Conservation (phyloP, 2,888 invertebrate genomes). For the Caenorhabditis plicata region DNA sequence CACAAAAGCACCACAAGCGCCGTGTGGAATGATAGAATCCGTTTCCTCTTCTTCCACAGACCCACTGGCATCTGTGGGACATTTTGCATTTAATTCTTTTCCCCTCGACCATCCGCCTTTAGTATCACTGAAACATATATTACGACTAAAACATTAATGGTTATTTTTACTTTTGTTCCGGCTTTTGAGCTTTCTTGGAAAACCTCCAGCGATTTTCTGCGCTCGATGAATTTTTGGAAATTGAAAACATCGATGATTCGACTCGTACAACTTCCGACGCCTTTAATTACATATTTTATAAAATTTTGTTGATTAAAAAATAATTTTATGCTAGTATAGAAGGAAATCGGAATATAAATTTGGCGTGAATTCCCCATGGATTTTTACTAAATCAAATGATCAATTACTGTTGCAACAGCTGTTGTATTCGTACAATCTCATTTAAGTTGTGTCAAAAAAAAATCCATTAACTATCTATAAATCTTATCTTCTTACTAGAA, state of each 20-base stretch:
- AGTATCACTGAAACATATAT: neutral
- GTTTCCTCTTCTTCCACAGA: constrained; percentile 71
- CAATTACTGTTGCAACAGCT: no score
- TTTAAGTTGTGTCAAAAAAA: no score
- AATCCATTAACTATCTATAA: no score
- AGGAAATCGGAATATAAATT: no score
- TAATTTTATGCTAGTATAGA: no score
- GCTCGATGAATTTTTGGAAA: no score
- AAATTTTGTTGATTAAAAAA: no score
- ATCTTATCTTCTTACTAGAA: no score
- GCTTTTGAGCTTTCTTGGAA: constrained; percentile 7
- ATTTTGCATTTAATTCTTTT: constrained; percentile 34
- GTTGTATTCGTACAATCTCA: no score
- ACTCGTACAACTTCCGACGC: constrained; percentile 21
- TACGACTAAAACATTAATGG: neutral
- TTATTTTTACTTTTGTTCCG: neutral
- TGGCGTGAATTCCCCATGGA: no score
- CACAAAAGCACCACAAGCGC: constrained; percentile 95
- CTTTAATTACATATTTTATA: neutral
- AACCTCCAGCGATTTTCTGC: constrained; percentile 23
- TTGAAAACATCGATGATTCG: constrained; percentile 20
- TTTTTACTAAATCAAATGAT: no score
- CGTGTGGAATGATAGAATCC: constrained; percentile 82
- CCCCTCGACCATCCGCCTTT: constrained; percentile 37
- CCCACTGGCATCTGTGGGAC: constrained; percentile 14